phyloP scores from a whole-genome alignment of 2,113 vertebrate species.

The Eira barbara region DNA sequence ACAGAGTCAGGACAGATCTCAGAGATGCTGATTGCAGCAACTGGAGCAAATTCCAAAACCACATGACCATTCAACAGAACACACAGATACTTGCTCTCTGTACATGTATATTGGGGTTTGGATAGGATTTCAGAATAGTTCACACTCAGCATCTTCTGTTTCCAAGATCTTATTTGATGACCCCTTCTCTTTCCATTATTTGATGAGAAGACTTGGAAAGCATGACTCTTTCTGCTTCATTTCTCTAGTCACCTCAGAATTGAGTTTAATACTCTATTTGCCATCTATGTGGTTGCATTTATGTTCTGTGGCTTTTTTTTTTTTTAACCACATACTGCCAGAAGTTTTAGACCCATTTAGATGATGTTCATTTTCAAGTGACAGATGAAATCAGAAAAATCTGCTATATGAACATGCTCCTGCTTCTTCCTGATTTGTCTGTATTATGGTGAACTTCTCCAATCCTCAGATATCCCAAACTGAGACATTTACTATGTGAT shows the following conservation, averaged over 20 bases:
- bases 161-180: constrained; percentile 33
- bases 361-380: not conserved
- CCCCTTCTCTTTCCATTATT: not conserved
- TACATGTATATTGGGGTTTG: constrained; percentile 45
- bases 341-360: not conserved
- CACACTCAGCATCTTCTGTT: constrained; percentile 46
- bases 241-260: not conserved
- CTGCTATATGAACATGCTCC: not conserved
- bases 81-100: constrained; percentile 26
- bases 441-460: not conserved
- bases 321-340: too few species aligned
- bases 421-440: not conserved
- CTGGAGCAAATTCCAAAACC: constrained; percentile 25
- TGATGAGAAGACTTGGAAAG: constrained; percentile 25
- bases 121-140: constrained; percentile 55
- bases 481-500: not conserved
- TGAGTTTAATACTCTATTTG: not conserved
- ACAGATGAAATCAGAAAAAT: not conserved
- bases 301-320: not conserved
- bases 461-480: not conserved
- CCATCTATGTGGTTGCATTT: not conserved
- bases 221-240: not conserved
- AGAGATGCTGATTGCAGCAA: constrained; percentile 35
- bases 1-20: not conserved
- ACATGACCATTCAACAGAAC: not conserved